phyloP scores from a whole-genome alignment of 2,113 vertebrate genomes.

The Eira barbara region DNA sequence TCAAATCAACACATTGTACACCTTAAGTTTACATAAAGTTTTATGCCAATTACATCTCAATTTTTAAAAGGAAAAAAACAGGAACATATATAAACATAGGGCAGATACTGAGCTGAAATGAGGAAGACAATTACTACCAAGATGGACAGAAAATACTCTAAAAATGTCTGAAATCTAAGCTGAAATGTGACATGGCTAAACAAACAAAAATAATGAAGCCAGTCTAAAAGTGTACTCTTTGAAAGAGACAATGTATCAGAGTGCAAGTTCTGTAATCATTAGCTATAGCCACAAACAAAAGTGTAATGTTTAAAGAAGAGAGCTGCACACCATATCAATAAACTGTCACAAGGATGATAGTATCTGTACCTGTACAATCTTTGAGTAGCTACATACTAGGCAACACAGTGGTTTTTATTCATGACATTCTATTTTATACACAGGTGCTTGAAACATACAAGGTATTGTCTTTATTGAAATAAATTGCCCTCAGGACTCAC shows the following conservation, averaged over 20 bases:
- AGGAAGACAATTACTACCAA: neutral
- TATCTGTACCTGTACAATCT: neutral
- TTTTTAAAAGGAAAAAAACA: neutral
- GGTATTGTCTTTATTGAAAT: neutral
- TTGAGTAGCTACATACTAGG: neutral
- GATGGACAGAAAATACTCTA: neutral
- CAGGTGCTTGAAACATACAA: neutral
- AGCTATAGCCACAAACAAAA: conserved; percentile 26
- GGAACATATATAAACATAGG: neutral
- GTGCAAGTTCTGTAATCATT: conserved; percentile 37
- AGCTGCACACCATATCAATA: neutral
- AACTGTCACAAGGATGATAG: neutral
- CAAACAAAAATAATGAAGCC: conserved; percentile 13
- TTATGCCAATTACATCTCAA: neutral
- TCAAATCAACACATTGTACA: neutral
- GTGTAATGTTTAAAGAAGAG: conserved; percentile 41
- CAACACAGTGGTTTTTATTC: neutral
- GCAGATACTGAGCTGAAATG: neutral
- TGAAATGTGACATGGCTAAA: conserved; percentile 14
- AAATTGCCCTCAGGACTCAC: neutral
- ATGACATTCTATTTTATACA: neutral
- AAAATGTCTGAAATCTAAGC: neutral
- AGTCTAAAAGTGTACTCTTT: neutral
- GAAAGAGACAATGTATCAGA: conserved; percentile 4
- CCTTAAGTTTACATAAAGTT: neutral